Evolutionary conservation across 2,113 vertebrate genomes (phyloP).

Genomic region (Dinomys branickii): DNA sequence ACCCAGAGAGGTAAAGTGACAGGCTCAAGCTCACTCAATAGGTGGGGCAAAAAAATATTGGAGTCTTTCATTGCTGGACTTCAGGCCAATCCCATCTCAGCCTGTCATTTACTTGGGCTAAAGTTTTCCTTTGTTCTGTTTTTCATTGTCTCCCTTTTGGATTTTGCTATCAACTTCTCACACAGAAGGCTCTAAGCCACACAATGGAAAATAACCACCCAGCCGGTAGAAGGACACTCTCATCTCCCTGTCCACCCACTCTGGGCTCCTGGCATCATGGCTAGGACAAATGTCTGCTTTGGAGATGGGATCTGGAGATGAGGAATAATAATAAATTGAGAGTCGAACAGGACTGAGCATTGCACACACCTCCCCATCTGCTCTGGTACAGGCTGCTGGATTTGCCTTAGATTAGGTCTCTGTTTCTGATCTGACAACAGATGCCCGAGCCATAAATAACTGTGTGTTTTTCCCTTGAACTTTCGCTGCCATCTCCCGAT

Average conservation of each 20-base stretch:
- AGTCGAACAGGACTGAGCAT: conserved; percentile 65
- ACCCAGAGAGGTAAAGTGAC: neutral
- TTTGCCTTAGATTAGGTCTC: conserved; percentile 77
- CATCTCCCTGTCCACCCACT: conserved; percentile 32
- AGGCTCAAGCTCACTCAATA: neutral
- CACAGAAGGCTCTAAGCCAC: conserved; percentile 3
- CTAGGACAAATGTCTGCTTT: conserved; percentile 71
- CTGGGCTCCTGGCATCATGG: conserved; percentile 29
- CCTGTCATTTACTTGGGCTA: neutral
- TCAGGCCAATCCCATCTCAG: neutral
- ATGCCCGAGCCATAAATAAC: conserved; percentile 82
- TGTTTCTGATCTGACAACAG: conserved; percentile 81
- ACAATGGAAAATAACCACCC: conserved; percentile 10
- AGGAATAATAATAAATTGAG: conserved; percentile 75
- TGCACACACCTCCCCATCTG: conserved; percentile 82
- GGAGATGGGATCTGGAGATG: conserved; percentile 68
- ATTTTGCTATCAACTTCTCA: conserved; percentile 31
- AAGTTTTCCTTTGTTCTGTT: conserved; percentile 6
- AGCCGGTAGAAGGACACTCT: conserved; percentile 26
- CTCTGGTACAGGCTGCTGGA: conserved; percentile 76
- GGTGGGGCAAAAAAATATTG: neutral
- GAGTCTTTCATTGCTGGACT: neutral
- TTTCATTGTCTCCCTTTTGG: neutral
- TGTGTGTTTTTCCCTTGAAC: conserved; percentile 81
- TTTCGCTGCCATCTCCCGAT: conserved; percentile 78